Evolutionary conservation across 2,797 vertebrate genomes (phyloP).

Genomic region (Columba guinea): DNA sequence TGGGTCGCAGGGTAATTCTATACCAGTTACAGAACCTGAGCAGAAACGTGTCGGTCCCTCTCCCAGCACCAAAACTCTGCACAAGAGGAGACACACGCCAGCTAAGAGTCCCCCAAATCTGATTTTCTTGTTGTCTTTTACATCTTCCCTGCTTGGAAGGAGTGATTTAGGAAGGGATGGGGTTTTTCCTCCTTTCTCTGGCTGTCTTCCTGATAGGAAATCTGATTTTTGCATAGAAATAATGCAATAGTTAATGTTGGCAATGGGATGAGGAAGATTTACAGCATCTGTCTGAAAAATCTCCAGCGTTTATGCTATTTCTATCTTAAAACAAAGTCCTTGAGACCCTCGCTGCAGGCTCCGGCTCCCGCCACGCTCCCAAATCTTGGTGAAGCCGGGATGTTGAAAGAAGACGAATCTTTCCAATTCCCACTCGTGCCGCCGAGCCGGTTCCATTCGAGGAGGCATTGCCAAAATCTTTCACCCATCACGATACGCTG

Average conservation of each 20-base stretch:
- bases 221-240: neutral
- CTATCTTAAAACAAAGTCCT: neutral
- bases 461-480: neutral
- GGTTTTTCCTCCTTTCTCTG: neutral
- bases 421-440: neutral
- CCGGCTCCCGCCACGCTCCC: neutral
- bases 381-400: neutral
- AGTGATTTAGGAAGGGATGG: neutral
- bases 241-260: neutral
- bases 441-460: neutral
- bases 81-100: neutral
- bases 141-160: neutral
- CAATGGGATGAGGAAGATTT: neutral
- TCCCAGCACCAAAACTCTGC: neutral
- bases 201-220: neutral
- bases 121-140: neutral
- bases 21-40: neutral
- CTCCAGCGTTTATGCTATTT: neutral
- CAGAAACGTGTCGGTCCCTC: neutral
- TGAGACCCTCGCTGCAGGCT: neutral
- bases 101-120: neutral
- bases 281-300: neutral
- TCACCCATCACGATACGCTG: neutral
- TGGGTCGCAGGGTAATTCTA: neutral
- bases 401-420: conserved; percentile 16